Percentiles rank a stretch among this genome's conserved stretches.
These are phyloP conservation scores for Lycaon pictus DNA, from an alignment of 2,113 vertebrate genomes.

Conservation along the genomic window DNA sequence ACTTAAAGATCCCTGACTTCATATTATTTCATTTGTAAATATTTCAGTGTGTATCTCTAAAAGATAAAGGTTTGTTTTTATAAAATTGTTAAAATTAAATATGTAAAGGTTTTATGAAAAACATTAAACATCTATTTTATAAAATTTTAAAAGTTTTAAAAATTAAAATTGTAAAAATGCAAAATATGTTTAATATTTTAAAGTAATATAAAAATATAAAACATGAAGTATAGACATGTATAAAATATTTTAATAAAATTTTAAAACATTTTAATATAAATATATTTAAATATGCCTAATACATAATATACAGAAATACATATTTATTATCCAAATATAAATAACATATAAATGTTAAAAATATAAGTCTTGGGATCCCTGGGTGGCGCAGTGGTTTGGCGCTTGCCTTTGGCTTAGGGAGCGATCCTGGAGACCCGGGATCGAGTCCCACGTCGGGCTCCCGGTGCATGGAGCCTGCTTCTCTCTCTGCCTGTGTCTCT, in stretches of 20 bases:
- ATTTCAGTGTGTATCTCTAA: not conserved
- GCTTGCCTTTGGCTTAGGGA: too few species aligned
- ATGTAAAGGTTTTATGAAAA: not conserved
- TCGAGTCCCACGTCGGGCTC: too few species aligned
- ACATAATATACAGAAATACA: not conserved
- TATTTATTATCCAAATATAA: not conserved
- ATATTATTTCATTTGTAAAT: not conserved
- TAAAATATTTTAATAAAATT: not conserved
- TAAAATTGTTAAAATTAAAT: not conserved
- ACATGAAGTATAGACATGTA: not conserved
- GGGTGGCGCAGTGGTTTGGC: too few species aligned
- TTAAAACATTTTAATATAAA: not conserved
- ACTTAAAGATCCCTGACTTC: not conserved
- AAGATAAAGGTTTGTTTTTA: not conserved
- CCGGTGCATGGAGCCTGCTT: too few species aligned
- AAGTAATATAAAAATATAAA: not conserved
- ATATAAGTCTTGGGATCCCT: not conserved
- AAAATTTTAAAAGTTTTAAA: not conserved
- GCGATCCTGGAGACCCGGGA: too few species aligned
- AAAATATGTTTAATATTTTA: not conserved
- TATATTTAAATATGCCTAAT: not conserved
- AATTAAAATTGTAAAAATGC: not conserved
- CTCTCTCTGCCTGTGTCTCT: too few species aligned
- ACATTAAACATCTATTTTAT: not conserved
- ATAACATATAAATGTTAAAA: not conserved